A percentile compares a stretch with the other conserved stretches of the same genome.
Conservation (phyloP, 2,888 invertebrate genomes). For the Poecilus cupreus region DNA sequence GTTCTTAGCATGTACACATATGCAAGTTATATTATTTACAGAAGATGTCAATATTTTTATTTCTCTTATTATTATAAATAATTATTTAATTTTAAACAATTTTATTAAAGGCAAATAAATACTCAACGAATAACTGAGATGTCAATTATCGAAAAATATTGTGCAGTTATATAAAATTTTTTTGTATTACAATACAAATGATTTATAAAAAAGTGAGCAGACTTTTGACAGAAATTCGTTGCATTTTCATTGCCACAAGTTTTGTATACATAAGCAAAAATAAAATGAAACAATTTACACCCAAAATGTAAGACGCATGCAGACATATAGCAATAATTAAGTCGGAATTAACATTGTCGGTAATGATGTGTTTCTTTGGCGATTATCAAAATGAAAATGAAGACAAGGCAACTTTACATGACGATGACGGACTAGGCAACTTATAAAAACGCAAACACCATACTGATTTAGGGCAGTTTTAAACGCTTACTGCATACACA, state of each 20-base stretch:
- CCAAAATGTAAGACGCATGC: too few species aligned
- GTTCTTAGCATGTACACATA: constrained; percentile 43
- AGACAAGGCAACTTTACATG: constrained; percentile 40
- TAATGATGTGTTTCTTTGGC: constrained; percentile 34
- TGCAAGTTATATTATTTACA: constrained; percentile 44
- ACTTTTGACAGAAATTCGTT: constrained; percentile 49
- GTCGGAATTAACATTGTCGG: neutral
- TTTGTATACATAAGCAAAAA: constrained; percentile 2
- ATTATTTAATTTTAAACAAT: constrained; percentile 12
- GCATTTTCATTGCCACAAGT: constrained; percentile 44
- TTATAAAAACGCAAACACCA: constrained; percentile 43
- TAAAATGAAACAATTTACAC: neutral
- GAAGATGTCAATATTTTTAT: constrained; percentile 31
- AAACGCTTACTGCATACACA: constrained; percentile 50
- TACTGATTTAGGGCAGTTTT: constrained; percentile 52
- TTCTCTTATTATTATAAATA: constrained; percentile 21
- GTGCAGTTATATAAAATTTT: neutral
- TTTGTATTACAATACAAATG: neutral
- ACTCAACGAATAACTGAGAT: constrained; percentile 40
- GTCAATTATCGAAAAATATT: constrained; percentile 5
- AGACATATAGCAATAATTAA: constrained; percentile 5
- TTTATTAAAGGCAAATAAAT: constrained; percentile 27
- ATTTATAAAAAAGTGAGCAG: constrained; percentile 37
- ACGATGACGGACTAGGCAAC: constrained; percentile 54
- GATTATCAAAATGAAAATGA: constrained; percentile 33